A percentile compares a stretch with the other conserved stretches of the same genome.
phyloP scores from a whole-genome alignment of 2,797 vertebrate species.

The Gymnoscopelus braueri region DNA sequence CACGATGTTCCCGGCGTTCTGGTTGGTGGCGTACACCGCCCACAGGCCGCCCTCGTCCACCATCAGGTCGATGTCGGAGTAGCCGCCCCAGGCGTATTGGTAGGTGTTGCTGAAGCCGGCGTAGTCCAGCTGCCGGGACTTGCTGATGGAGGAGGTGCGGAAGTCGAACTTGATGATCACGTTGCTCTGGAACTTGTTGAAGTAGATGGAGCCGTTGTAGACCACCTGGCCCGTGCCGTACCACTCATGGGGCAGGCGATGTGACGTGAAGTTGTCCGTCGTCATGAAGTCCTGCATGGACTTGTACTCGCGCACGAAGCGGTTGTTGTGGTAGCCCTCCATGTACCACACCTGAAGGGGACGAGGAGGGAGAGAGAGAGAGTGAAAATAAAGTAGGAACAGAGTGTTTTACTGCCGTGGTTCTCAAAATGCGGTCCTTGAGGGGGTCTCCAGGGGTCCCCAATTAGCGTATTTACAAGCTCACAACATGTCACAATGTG shows the following conservation, averaged over 20 bases:
- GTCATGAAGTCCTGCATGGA: slow-evolving; percentile 96
- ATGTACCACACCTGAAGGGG: slow-evolving; percentile 94
- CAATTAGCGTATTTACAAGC: too few relatives aligned
- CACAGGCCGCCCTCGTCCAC: slow-evolving; percentile 95
- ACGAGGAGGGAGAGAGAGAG: not conserved
- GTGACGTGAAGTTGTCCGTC: slow-evolving; percentile 95
- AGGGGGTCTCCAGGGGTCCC: too few relatives aligned
- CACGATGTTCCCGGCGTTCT: slow-evolving; percentile 97
- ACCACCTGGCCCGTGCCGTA: slow-evolving; percentile 97
- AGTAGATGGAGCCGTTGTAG: slow-evolving; percentile 98
- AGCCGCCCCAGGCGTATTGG: slow-evolving; percentile 97
- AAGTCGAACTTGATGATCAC: slow-evolving; percentile 97
- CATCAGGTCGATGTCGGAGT: slow-evolving; percentile 99
- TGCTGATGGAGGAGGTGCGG: slow-evolving; percentile 92
- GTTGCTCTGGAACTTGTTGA: slow-evolving; percentile 99
- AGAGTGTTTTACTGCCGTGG: too few relatives aligned
- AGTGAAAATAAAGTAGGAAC: not conserved
- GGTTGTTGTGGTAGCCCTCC: slow-evolving; percentile 99
- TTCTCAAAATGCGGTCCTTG: too few relatives aligned
- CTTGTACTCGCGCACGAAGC: slow-evolving; percentile 94
- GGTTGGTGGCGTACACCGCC: slow-evolving; percentile 98
- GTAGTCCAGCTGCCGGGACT: slow-evolving; percentile 93
- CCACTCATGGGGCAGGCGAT: slow-evolving; percentile 97
- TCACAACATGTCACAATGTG: too few relatives aligned
- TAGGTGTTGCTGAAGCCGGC: slow-evolving; percentile 97